phyloP scores from a whole-genome alignment of 2,797 vertebrate genomes.

The Alcedo quadribrachys region DNA sequence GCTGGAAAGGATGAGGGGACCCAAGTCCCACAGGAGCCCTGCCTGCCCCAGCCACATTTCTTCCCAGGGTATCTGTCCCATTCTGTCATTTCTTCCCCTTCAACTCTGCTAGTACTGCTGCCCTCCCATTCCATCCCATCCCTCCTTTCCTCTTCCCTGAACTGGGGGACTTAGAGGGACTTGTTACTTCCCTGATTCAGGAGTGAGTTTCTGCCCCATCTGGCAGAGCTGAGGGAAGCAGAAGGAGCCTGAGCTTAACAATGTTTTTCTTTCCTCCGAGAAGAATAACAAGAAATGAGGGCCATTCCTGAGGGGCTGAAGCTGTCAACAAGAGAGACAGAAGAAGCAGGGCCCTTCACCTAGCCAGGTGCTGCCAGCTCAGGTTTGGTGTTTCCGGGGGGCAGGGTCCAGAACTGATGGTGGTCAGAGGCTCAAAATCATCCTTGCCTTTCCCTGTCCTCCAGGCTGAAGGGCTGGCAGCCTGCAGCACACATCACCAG shows the following conservation, averaged over 20 bases:
- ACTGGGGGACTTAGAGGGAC: background rate
- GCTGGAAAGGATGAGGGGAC: background rate
- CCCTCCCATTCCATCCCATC: background rate
- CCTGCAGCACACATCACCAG: background rate
- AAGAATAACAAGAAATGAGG: constrained; percentile 93
- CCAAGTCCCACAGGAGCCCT: background rate
- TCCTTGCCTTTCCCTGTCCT: background rate
- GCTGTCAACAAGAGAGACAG: background rate
- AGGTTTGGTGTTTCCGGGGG: constrained; percentile 59
- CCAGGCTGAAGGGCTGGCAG: background rate
- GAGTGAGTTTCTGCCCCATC: background rate
- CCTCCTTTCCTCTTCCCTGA: background rate
- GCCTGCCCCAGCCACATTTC: background rate
- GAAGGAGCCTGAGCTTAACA: background rate
- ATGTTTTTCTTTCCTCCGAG: constrained; percentile 40
- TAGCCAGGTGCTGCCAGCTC: constrained; percentile 46
- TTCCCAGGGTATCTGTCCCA: background rate
- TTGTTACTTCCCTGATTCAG: background rate
- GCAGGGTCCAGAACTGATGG: constrained; percentile 47
- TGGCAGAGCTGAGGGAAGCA: background rate
- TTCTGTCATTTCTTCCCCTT: background rate
- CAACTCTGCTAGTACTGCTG: background rate
- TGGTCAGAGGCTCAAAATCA: constrained; percentile 19
- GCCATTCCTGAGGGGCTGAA: constrained; percentile 88
- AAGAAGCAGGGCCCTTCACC: constrained; percentile 31